phyloP scores from a whole-genome alignment of 2,113 vertebrate genomes.

The Phoxinus phoxinus region DNA sequence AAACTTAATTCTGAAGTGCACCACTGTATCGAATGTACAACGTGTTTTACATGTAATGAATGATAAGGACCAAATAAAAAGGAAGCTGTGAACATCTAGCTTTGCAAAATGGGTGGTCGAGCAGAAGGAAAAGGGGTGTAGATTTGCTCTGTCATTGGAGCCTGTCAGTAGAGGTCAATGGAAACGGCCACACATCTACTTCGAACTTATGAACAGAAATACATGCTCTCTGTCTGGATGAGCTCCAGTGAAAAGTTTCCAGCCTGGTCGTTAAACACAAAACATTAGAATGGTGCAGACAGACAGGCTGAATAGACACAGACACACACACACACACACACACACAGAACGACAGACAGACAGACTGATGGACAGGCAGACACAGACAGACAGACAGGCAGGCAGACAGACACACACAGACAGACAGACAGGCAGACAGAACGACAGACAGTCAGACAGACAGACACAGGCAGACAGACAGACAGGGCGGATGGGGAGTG shows the following conservation, averaged over 20 bases:
- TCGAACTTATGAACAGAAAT: conserved; percentile 36
- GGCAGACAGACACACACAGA: background rate
- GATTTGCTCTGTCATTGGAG: conserved; percentile 1
- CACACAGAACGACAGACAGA: conserved; percentile 6
- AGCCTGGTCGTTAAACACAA: conserved; percentile 33
- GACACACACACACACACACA: too few relatives aligned
- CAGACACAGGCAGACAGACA: too few relatives aligned
- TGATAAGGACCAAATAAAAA: background rate
- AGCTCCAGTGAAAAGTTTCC: conserved; percentile 41
- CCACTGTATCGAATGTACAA: background rate
- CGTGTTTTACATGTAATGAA: background rate
- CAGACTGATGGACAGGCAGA: background rate
- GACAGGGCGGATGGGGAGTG: conserved; percentile 26
- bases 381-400: background rate
- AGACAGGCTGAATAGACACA: conserved; percentile 34
- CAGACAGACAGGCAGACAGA: background rate
- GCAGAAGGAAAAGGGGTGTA: conserved; percentile 16
- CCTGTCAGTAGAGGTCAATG: conserved; percentile 18
- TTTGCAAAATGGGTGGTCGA: background rate
- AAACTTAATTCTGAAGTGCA: background rate
- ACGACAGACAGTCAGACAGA: too few relatives aligned
- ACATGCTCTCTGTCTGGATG: conserved; percentile 21
- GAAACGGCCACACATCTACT: conserved; percentile 10
- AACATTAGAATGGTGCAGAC: conserved; percentile 45
- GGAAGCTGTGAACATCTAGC: background rate